Evolutionary conservation across 2,888 invertebrate species (phyloP), one percentile per base, ranked within the genome.

Genomic region (Papilio elwesi): DNA sequence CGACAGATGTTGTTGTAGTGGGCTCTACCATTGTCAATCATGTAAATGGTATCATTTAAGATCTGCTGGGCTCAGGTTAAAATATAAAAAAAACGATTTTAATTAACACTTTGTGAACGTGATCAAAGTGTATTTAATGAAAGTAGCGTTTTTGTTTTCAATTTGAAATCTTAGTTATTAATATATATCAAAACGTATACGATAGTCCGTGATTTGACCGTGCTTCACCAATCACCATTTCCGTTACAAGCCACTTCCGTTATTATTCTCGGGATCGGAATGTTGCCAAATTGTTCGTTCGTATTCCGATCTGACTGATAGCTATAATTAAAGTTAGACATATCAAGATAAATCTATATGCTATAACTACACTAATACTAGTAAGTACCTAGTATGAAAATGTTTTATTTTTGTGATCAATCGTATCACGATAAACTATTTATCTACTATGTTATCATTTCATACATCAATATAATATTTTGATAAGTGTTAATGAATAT

Each of bases 251-350:
- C 53, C 67, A 67, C 67, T 67, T 52, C 53, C 52, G 67, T 43
- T 67, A 67, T 67, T 67, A 47, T 52, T 67, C 55, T 53, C 11
- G 43, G 67, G 16, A 55, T 67, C 67, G 67, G 43, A 53, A 53
- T 67, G 67, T 67, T 67, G 67, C 67, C 67, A 67, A 67, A 67
- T 53, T 67, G 53, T 67, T 67, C 43, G 67, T 67, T 67, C 53
- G 53, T 47, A 67, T 53, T 53, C 66, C 55, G 43, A 67, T 55
- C 52, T 67, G 53, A 55, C 52, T 52, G 12, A 66, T 53, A 53
- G 43, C 38, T 66, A 53, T 53, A 66, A 66, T 16, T 52, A 53
- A 66, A 66, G 66, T 38, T 38, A 43, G 52, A 66, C 66, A 53
- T 43, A n/a, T 66, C 43, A 65, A 4, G 64, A 36, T 49, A 64